Evolutionary conservation across 1,140 invertebrate genomes (phyloP).

Genomic region (Zaprionus davidi): DNA sequence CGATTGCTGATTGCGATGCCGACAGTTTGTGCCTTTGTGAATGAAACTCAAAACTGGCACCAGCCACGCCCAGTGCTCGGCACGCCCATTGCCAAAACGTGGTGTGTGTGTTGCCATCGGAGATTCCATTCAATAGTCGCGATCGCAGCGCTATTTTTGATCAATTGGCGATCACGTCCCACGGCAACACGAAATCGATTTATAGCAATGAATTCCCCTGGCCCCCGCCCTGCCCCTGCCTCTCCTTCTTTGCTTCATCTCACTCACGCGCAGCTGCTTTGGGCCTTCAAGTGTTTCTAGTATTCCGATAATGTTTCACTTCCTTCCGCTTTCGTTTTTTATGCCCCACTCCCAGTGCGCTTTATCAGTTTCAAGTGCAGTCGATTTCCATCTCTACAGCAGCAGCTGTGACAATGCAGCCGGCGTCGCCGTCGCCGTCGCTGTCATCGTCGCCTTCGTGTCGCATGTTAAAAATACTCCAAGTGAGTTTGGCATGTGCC

Average conservation of each 20-base stretch:
- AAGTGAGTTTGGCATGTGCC: slow-evolving; percentile 80
- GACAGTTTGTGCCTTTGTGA: slow-evolving; percentile 36
- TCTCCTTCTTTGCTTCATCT: neutral
- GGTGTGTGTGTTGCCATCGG: slow-evolving; percentile 13
- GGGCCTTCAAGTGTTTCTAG: slow-evolving; percentile 37
- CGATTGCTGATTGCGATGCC: slow-evolving; percentile 12
- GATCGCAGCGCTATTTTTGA: slow-evolving; percentile 73
- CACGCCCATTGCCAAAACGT: slow-evolving; percentile 32
- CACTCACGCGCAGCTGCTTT: slow-evolving; percentile 14
- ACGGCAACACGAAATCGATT: slow-evolving; percentile 6
- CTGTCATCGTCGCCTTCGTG: slow-evolving; percentile 11
- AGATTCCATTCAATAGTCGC: slow-evolving; percentile 46
- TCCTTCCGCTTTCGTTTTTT: slow-evolving; percentile 67
- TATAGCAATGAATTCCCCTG: too few relatives aligned
- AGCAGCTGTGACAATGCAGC: neutral
- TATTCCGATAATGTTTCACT: slow-evolving; percentile 61
- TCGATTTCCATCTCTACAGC: slow-evolving; percentile 8
- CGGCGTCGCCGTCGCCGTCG: slow-evolving; percentile 5
- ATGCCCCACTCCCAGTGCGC: slow-evolving; percentile 25
- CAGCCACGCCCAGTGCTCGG: slow-evolving; percentile 9
- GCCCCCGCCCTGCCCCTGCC: neutral
- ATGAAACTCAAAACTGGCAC: slow-evolving; percentile 33
- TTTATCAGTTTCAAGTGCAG: slow-evolving; percentile 51
- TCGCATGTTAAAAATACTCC: slow-evolving; percentile 67
- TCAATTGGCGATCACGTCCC: slow-evolving; percentile 68